These are phyloP conservation scores for Xenus cinereus DNA, from an alignment of 2,113 vertebrate species.

Conservation along the genomic window DNA sequence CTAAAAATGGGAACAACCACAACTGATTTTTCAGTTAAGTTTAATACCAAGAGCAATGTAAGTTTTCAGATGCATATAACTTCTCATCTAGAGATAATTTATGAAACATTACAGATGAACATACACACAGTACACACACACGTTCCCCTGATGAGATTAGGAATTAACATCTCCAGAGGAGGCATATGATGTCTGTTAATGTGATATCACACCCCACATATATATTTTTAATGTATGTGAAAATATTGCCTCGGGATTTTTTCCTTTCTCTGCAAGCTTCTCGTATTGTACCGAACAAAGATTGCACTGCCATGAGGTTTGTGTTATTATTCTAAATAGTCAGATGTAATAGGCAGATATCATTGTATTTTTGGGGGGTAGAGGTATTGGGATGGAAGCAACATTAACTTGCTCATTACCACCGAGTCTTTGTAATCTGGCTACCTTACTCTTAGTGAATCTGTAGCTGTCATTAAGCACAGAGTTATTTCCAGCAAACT, in stretches of 20 bases:
- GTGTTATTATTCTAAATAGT: neutral
- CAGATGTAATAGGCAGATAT: neutral
- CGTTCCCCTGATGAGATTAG: neutral
- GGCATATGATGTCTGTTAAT: neutral
- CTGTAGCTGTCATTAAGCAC: neutral
- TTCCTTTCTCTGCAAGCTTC: neutral
- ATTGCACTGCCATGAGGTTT: neutral
- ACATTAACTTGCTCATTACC: neutral
- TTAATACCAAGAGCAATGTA: neutral
- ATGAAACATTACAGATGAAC: neutral
- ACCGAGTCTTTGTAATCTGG: neutral
- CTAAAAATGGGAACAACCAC: neutral
- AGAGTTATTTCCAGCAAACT: neutral
- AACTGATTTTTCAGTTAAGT: neutral
- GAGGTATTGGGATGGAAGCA: neutral
- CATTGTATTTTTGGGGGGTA: neutral
- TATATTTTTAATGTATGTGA: constrained; percentile 28
- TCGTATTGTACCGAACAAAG: neutral
- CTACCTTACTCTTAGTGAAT: neutral
- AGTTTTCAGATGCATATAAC: neutral
- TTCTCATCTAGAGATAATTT: neutral
- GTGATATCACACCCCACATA: neutral
- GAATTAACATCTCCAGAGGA: constrained; percentile 32
- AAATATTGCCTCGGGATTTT: neutral
- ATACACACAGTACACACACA: neutral